Base-by-base conservation (phyloP, 1,140 invertebrate species). In the Drosophila burlai region DNA sequence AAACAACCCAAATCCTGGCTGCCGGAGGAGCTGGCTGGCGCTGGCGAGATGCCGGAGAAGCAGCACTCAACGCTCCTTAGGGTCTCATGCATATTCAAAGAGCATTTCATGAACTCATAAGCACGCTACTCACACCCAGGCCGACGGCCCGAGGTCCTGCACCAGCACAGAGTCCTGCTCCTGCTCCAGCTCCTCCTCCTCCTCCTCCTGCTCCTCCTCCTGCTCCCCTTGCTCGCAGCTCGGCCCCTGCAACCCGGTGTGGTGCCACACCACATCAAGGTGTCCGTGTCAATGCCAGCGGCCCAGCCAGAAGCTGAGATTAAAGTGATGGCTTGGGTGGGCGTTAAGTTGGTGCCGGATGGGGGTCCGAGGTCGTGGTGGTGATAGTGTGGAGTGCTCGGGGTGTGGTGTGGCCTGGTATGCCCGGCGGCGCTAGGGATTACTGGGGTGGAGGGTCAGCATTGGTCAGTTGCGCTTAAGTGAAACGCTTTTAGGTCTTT, bases 91-190 rank as follows among this genome's bases (percentile, higher is more conserved):
- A 90, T 90, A 90, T 90, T 90, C 86, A 80, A 90, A 80, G 76
- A 85, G 81, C 85, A 85, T 82, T 90, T 90, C 82, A 90, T 85
- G 85, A 90, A 80, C 85, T 90, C 85, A 90, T 90, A 90, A 90
- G 86, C 86, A 90, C 72, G 79, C 71, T 76, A 84, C 81, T 90
- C 78, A 65, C 82, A 73, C 63, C 62, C 43, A 40, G 43, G 26
- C 42, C 65, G 47, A 34, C 45, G 57, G 34, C 62, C 55, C 63
- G 49, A 67, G 63, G 62, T 43, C 50, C 63, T 55, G 57, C 36
- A 58, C 2, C 57, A 21, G 26, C 21, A 47, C 10, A 52, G 49
- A 24, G 4, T 45, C 4, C 21, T 64, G 8, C 40, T n/a, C 4
- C n/a, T 4, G 42, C n/a, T 42, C n/a, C 24, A 0, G 24, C 50